phyloP scores from a whole-genome alignment of 2,113 vertebrate genomes.

The Orthochromis malagaraziensis region DNA sequence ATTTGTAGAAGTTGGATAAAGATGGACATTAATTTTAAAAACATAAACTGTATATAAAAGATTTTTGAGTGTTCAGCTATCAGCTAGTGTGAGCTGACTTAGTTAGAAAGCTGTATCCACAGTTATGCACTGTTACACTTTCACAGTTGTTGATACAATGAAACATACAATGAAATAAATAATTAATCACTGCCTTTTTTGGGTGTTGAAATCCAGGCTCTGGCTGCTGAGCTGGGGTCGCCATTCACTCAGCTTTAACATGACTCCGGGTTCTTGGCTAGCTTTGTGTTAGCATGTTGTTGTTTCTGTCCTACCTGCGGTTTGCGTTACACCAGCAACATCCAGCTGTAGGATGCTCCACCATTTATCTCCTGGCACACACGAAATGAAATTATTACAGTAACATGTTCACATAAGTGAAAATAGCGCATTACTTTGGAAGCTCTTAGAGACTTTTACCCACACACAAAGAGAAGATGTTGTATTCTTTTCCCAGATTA shows the following conservation, averaged over 20 bases:
- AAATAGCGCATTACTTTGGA: background rate
- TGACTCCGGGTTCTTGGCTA: background rate
- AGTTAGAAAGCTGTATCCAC: background rate
- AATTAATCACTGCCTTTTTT: background rate
- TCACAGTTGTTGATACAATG: background rate
- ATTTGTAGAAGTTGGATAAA: background rate
- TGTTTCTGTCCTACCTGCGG: background rate
- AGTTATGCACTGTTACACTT: background rate
- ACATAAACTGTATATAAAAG: background rate
- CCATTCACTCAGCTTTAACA: background rate
- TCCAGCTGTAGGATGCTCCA: background rate
- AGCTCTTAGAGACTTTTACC: background rate
- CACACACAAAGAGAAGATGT: background rate
- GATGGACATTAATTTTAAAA: background rate
- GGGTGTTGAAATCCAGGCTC: background rate
- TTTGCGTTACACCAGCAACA: background rate
- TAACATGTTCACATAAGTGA: background rate
- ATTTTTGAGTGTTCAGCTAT: background rate
- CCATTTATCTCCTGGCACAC: background rate
- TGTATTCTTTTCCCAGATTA: background rate
- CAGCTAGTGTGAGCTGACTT: background rate
- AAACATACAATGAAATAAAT: background rate
- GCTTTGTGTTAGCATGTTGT: background rate
- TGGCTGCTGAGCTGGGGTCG: background rate
- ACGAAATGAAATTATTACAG: background rate